These are phyloP conservation scores for Peromyscus melanophrys DNA, from an alignment of 2,797 vertebrate species.

Conservation along the genomic window DNA sequence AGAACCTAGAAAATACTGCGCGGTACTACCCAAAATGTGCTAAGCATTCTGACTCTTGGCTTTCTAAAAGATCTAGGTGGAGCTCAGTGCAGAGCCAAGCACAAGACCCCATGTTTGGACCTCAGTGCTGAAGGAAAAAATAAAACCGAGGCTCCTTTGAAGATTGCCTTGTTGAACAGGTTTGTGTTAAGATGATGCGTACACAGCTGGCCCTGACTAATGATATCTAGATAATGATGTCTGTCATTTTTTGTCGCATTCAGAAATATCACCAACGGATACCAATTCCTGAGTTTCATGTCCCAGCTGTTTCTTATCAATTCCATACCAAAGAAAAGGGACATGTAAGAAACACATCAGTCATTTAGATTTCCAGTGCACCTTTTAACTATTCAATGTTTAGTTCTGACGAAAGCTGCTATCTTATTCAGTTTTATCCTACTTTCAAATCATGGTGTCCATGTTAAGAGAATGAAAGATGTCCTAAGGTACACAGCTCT, in stretches of 20 bases:
- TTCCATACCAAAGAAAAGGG: not conserved
- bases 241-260: not conserved
- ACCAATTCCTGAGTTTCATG: not conserved
- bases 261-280: conserved; percentile 36
- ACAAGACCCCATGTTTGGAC: not conserved
- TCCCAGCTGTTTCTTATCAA: not conserved
- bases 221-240: not conserved
- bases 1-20: not conserved
- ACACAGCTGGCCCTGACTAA: not conserved
- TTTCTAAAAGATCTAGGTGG: not conserved
- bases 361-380: not conserved
- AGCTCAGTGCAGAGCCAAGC: not conserved
- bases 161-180: conserved; percentile 16
- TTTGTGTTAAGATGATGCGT: not conserved
- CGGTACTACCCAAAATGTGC: not conserved
- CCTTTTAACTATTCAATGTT: not conserved
- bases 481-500: not conserved
- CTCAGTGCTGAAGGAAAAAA: not conserved
- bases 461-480: not conserved
- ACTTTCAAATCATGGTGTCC: not conserved
- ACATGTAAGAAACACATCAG: not conserved
- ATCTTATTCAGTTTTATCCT: not conserved
- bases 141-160: not conserved
- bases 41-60: not conserved
- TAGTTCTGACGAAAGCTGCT: not conserved